phyloP scores from a whole-genome alignment of 2,888 invertebrate genomes.

The Aproaerema taeniolella region DNA sequence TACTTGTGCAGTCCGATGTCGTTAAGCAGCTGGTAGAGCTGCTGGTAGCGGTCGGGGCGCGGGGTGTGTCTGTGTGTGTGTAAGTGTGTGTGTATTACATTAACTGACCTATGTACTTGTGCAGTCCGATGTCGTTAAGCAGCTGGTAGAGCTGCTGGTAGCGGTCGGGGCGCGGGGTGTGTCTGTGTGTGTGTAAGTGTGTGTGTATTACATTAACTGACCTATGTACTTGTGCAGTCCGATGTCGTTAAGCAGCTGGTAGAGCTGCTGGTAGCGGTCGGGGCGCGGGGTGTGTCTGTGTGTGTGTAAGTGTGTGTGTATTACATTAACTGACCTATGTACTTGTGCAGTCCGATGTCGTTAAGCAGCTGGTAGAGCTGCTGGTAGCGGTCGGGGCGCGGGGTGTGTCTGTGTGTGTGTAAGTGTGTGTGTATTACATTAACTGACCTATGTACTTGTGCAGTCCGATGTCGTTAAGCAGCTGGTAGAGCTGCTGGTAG shows the following conservation, averaged over 20 bases:
- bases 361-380: slow-evolving; percentile 71
- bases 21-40: slow-evolving; percentile 71
- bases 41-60: slow-evolving; percentile 72
- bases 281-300: no score
- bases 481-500: slow-evolving; percentile 64
- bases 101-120: slow-evolving; percentile 84
- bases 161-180: slow-evolving; percentile 73
- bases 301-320: no score
- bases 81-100: background rate
- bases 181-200: no score
- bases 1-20: slow-evolving; percentile 86
- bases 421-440: background rate
- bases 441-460: slow-evolving; percentile 85
- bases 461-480: slow-evolving; percentile 81
- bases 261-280: slow-evolving; percentile 71
- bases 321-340: slow-evolving; percentile 78
- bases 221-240: slow-evolving; percentile 88
- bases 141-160: slow-evolving; percentile 64
- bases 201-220: slow-evolving; percentile 43
- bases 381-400: slow-evolving; percentile 72
- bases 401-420: no score
- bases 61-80: no score
- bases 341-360: slow-evolving; percentile 84
- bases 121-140: slow-evolving; percentile 82
- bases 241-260: slow-evolving; percentile 76